Conservation (phyloP, 2,888 invertebrate genomes). For the Nemurella pictetii region DNA sequence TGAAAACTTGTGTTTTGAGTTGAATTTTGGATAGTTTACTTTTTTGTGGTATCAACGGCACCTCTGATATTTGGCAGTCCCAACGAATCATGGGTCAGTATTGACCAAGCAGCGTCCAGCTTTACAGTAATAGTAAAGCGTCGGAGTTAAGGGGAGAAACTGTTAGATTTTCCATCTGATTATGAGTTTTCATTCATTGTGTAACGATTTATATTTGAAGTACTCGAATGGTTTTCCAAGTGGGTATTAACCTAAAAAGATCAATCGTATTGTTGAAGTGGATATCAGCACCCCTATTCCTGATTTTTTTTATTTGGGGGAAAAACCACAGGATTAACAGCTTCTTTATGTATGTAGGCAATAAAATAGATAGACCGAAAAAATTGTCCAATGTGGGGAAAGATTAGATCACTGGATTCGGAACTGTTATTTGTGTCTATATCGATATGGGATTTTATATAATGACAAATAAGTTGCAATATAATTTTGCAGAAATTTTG, state of each 20-base stretch:
- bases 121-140: not conserved
- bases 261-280: conserved; percentile 12
- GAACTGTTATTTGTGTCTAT: too few relatives aligned
- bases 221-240: conserved; percentile 19
- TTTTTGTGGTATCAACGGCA: too few relatives aligned
- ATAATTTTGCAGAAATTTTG: too few relatives aligned
- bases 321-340: conserved; percentile 14
- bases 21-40: too few relatives aligned
- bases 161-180: conserved; percentile 9
- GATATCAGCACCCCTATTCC: not conserved
- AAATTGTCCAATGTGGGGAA: not conserved
- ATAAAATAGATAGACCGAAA: conserved; percentile 19
- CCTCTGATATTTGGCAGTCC: too few relatives aligned
- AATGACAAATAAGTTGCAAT: too few relatives aligned
- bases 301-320: not conserved
- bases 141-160: not conserved
- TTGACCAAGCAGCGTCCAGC: not conserved
- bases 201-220: not conserved
- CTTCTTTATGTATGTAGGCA: not conserved
- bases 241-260: conserved; percentile 31
- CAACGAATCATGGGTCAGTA: too few relatives aligned
- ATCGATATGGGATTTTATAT: too few relatives aligned
- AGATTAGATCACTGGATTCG: not conserved
- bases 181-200: not conserved
- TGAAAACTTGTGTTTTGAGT: too few relatives aligned